These are phyloP conservation scores for Dendronephthya gigantea DNA, from an alignment of 64 coral and sea anemone species.

Conservation along the genomic window DNA sequence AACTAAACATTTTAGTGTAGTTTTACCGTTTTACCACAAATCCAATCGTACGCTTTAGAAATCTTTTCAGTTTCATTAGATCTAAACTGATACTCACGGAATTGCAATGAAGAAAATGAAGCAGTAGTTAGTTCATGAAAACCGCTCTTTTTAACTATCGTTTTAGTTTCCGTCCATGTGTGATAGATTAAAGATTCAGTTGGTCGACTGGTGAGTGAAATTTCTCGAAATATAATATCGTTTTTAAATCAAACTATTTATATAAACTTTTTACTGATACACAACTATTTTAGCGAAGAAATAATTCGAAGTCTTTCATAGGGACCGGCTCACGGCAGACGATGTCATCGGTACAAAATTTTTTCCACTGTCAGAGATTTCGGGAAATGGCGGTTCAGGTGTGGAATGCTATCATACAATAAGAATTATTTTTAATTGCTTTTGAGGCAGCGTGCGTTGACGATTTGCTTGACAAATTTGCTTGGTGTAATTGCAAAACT, in stretches of 20 bases:
- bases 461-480: constrained; percentile 45
- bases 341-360: constrained; percentile 74
- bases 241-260: background rate
- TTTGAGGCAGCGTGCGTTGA: background rate
- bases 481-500: constrained; percentile 66
- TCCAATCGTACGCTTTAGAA: too few relatives aligned
- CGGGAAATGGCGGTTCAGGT: constrained; percentile 84
- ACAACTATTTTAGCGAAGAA: too few relatives aligned
- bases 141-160: too few relatives aligned
- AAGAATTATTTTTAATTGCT: constrained; percentile 46
- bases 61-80: too few relatives aligned
- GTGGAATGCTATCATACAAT: background rate
- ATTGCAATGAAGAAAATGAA: background rate
- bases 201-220: constrained; percentile 50
- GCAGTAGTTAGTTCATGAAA: background rate
- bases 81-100: too few relatives aligned
- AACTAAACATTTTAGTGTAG: too few relatives aligned
- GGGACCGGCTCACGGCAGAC: constrained; percentile 67
- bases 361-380: constrained; percentile 58
- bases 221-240: background rate
- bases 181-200: constrained; percentile 39
- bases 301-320: constrained; percentile 3
- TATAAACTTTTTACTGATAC: background rate
- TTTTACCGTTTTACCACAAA: too few relatives aligned
- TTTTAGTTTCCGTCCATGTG: constrained; percentile 65